Evolutionary conservation across 2,113 vertebrate species (phyloP), one percentile per base, ranked within the genome.

Genomic region (Anser cygnoides): DNA sequence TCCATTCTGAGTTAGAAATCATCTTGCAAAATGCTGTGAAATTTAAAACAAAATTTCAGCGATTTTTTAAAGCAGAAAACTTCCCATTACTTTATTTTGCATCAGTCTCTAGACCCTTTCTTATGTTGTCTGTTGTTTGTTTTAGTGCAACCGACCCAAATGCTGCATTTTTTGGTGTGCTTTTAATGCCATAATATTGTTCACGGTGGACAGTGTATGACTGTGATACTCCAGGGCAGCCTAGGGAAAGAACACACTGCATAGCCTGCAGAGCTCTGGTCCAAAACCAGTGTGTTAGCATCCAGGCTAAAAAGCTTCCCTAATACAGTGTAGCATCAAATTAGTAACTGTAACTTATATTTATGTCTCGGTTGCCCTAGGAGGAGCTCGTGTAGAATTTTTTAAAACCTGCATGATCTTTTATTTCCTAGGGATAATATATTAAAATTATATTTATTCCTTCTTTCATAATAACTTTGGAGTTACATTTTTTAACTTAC

Each of bases 361-460:
- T 84, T 84, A 25, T 78, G 44, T 94, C 33, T 92, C 41, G 12
- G 2, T 68, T 93, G 37, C 66, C 22, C 13, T 87, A 62, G 74
- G 49, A 92, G 62, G 37, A 50, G 11, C 44, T 66, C 31, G 58
- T 66, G 17, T 79, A 77, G 66, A 89, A 76, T 93, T 90, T 83
- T 41, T 74, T 94, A 80, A 77, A 90, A 73, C 25, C 33, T 87
- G 23, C 0, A 0, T 83, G 39, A 44, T 85, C 35, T 84, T 63
- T 91, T 77, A 29, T 91, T 94, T 92, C 58, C 44, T 70, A 29
- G 44, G 67, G 74, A 75, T 79, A 65, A 57, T 59, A 57, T 39
- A 41, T 26, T 41, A 75, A 76, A 71, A 87, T 52, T 26, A 52
- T 25, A 52, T 52, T 52, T 52, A 52, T 82, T 91, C 8, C 3